Conservation (phyloP, 2,888 invertebrate species). For the Hypomecis atomaria region DNA sequence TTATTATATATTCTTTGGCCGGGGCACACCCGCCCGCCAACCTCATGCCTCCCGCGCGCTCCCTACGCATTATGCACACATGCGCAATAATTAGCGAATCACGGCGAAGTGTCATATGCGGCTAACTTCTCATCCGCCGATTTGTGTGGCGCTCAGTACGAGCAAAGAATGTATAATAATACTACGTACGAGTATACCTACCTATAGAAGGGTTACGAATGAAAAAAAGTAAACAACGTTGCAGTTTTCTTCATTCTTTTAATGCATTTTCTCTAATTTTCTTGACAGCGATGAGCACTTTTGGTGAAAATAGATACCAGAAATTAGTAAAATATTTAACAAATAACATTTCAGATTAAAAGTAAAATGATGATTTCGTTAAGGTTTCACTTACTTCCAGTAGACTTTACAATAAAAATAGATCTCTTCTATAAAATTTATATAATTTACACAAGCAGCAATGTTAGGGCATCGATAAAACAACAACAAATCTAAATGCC, state of each 20-base stretch:
- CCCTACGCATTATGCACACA: too few relatives aligned
- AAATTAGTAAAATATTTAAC: conserved; percentile 78
- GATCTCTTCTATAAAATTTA: conserved; percentile 85
- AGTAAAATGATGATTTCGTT: conserved; percentile 70
- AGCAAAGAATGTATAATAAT: too few relatives aligned
- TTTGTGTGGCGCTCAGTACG: too few relatives aligned
- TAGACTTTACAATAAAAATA: conserved; percentile 83
- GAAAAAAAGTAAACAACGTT: conserved; percentile 57
- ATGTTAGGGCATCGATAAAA: conserved; percentile 69
- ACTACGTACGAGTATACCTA: too few relatives aligned
- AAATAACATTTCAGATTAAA: conserved; percentile 72
- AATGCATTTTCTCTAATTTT: conserved; percentile 85
- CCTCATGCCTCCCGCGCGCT: too few relatives aligned
- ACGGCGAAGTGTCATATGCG: too few relatives aligned
- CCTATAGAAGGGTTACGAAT: background rate
- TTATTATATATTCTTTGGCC: too few relatives aligned
- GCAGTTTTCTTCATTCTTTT: conserved; percentile 81
- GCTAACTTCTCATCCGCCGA: too few relatives aligned
- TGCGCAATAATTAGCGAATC: too few relatives aligned
- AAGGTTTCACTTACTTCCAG: conserved; percentile 60
- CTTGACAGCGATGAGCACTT: conserved; percentile 89
- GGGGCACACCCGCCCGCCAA: too few relatives aligned
- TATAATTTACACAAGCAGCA: conserved; percentile 82
- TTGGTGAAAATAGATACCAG: conserved; percentile 87
- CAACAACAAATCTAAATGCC: conserved; percentile 78